These are phyloP conservation scores for Cygnus buccinator DNA, from an alignment of 2,113 vertebrate species.

Conservation along the genomic window DNA sequence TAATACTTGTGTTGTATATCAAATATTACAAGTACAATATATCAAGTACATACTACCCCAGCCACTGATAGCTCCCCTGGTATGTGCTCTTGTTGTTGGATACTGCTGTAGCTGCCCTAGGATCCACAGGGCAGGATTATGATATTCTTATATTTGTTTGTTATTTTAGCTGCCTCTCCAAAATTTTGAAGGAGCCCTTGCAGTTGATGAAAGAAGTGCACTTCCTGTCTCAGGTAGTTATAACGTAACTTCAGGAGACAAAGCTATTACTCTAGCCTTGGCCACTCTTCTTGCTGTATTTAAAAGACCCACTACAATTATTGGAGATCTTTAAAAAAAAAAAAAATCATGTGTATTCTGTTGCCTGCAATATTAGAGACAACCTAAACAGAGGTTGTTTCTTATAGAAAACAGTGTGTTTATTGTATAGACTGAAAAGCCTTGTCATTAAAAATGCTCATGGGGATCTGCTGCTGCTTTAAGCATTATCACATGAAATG, in stretches of 20 bases:
- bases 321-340: background rate
- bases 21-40: background rate
- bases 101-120: rapidly evolving
- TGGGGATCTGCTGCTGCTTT: background rate
- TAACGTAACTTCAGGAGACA: background rate
- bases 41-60: background rate
- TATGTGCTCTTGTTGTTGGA: background rate
- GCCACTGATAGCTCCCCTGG: rapidly evolving
- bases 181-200: background rate
- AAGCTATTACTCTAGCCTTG: background rate
- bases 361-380: background rate
- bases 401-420: background rate
- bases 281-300: background rate
- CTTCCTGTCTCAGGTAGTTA: background rate
- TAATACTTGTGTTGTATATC: background rate
- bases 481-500: background rate
- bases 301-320: background rate
- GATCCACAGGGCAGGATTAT: background rate
- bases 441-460: background rate
- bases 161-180: background rate
- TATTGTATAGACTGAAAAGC: background rate
- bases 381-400: background rate
- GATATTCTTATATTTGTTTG: background rate
- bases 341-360: background rate
- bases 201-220: background rate